Evolutionary conservation across 2,888 invertebrate species (phyloP).

Genomic region (Chromoteleia sp.): DNA sequence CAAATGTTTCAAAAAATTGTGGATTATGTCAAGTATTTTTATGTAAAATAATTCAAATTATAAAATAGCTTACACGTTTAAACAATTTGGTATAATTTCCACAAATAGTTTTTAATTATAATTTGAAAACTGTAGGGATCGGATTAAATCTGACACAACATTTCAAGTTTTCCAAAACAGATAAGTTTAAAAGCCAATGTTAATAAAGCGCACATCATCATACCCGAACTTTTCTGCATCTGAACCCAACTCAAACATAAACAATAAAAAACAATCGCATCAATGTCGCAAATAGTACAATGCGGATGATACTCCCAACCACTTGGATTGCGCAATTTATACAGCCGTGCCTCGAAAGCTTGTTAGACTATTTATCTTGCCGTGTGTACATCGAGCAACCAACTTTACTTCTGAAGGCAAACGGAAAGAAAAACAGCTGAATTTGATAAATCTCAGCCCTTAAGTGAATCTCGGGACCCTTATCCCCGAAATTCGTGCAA

Average conservation of each 20-base stretch:
- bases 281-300: conserved; percentile 27
- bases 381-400: conserved; percentile 24
- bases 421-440: conserved; percentile 26
- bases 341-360: conserved; percentile 21
- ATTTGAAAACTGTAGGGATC: too few relatives aligned
- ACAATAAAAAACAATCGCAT: neutral
- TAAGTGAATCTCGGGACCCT: conserved; percentile 18
- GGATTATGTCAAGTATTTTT: too few relatives aligned
- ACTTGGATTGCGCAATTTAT: conserved; percentile 36
- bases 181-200: neutral
- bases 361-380: conserved; percentile 51
- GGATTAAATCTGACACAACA: too few relatives aligned
- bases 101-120: too few relatives aligned
- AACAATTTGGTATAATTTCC: too few relatives aligned
- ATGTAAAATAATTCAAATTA: too few relatives aligned
- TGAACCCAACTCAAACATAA: neutral
- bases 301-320: conserved; percentile 14
- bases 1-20: too few relatives aligned
- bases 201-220: neutral
- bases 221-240: neutral
- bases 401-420: conserved; percentile 26
- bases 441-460: conserved; percentile 31
- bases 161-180: too few relatives aligned
- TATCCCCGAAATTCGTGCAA: conserved; percentile 18
- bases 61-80: too few relatives aligned